Conservation (phyloP, 2,797 vertebrate genomes). For the Propithecus deckenii region DNA sequence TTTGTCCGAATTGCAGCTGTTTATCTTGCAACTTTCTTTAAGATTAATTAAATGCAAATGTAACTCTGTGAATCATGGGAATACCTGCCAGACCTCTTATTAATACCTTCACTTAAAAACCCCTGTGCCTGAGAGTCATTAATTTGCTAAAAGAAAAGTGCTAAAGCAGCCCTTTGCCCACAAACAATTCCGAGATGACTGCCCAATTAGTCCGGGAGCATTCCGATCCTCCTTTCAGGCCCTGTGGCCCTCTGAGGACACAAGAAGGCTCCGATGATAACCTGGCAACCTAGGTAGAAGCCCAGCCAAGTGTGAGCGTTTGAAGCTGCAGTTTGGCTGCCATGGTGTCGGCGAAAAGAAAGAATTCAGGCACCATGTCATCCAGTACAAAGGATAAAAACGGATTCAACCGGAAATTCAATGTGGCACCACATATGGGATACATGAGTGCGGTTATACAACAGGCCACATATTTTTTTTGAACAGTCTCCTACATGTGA, state of each 20-base stretch:
- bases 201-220: constrained; percentile 85
- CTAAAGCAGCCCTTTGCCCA: constrained; percentile 85
- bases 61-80: constrained; percentile 88
- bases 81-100: constrained; percentile 92
- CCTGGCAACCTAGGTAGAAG: constrained; percentile 94
- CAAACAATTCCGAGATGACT: constrained; percentile 85
- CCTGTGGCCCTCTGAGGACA: constrained; percentile 90
- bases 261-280: constrained; percentile 88
- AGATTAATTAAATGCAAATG: constrained; percentile 93
- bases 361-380: constrained; percentile 92
- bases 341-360: constrained; percentile 90
- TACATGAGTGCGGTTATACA: constrained; percentile 93
- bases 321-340: constrained; percentile 93
- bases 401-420: constrained; percentile 93
- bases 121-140: constrained; percentile 87
- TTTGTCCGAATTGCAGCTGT: constrained; percentile 91
- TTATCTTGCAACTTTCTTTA: constrained; percentile 91
- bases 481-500: constrained; percentile 93
- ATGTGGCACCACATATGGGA: constrained; percentile 97
- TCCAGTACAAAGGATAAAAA: constrained; percentile 93
- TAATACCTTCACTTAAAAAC: constrained; percentile 91
- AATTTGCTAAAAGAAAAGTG: constrained; percentile 84
- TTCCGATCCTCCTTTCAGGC: constrained; percentile 87
- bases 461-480: constrained; percentile 89
- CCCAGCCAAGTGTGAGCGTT: constrained; percentile 89